Evolutionary conservation across 2,113 vertebrate species (phyloP).

Genomic region (Eublepharis macularius): DNA sequence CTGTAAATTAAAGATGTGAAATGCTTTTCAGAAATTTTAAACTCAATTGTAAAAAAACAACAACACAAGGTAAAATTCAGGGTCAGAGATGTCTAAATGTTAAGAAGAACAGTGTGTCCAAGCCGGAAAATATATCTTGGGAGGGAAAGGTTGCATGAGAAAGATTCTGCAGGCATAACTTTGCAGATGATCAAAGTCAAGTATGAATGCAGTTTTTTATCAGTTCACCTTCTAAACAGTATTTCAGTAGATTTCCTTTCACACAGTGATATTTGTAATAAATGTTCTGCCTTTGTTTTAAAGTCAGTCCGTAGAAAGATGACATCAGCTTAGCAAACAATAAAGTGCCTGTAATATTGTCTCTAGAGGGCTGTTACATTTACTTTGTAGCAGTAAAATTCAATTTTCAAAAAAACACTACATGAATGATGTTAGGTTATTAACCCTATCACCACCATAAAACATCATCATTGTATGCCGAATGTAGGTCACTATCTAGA

Average conservation of each 20-base stretch:
- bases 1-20: constrained; percentile 52
- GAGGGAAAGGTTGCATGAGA: constrained; percentile 63
- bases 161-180: constrained; percentile 75
- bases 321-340: constrained; percentile 99
- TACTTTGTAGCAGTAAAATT: constrained; percentile 95
- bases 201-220: constrained; percentile 79
- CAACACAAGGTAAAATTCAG: constrained; percentile 70
- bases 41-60: constrained; percentile 53
- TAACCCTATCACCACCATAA: constrained; percentile 82
- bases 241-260: constrained; percentile 96
- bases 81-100: constrained; percentile 54
- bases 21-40: constrained; percentile 70
- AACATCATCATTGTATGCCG: constrained; percentile 76
- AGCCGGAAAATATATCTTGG: constrained; percentile 59
- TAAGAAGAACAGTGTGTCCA: constrained; percentile 58
- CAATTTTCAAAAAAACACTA: constrained; percentile 86
- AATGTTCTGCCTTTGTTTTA: constrained; percentile 96
- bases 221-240: constrained; percentile 88
- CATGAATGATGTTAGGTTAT: constrained; percentile 84
- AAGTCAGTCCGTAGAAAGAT: constrained; percentile 90
- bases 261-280: constrained; percentile 95
- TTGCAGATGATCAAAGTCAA: constrained; percentile 80
- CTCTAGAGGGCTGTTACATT: constrained; percentile 91
- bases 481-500: constrained; percentile 82
- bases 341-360: constrained; percentile 94